phyloP scores from a whole-genome alignment of 2,113 vertebrate species.

The Synchiropus splendidus region DNA sequence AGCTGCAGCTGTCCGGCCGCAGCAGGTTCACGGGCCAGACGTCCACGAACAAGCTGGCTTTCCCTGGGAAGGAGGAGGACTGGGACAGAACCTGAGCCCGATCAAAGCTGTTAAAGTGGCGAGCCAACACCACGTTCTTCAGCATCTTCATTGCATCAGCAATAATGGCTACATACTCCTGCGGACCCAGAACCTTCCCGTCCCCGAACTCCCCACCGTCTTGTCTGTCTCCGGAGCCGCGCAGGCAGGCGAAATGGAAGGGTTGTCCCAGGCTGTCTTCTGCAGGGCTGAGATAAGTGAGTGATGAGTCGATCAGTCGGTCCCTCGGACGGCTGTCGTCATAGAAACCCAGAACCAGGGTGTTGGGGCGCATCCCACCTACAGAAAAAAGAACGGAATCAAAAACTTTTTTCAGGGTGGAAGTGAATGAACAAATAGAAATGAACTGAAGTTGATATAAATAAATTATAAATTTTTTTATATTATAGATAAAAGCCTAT shows the following conservation, averaged over 20 bases:
- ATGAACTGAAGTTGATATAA: no score
- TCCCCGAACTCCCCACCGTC: slow-evolving; percentile 36
- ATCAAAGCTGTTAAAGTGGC: slow-evolving; percentile 75
- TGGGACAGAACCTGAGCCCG: slow-evolving; percentile 45
- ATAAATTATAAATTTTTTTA: no score
- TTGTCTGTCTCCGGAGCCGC: slow-evolving; percentile 12
- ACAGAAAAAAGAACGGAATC: slow-evolving; percentile 2
- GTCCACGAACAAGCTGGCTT: slow-evolving; percentile 67
- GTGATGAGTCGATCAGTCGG: slow-evolving; percentile 48
- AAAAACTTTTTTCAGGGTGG: no score
- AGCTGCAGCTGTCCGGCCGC: slow-evolving; percentile 78
- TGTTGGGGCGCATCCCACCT: slow-evolving; percentile 91
- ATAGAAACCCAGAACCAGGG: slow-evolving; percentile 82
- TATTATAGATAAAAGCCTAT: no score
- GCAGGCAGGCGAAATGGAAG: slow-evolving; percentile 63
- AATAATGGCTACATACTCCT: slow-evolving; percentile 79
- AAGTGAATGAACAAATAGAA: no score
- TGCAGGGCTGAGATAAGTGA: slow-evolving; percentile 7
- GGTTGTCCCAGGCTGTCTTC: slow-evolving; percentile 4
- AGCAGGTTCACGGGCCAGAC: slow-evolving; percentile 85
- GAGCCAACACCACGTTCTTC: slow-evolving; percentile 78
- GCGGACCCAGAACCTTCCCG: slow-evolving; percentile 62
- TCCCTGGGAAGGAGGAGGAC: slow-evolving; percentile 13
- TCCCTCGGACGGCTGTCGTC: slow-evolving; percentile 66
- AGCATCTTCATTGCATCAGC: slow-evolving; percentile 85